Conservation (phyloP, 2,113 vertebrate genomes). For the Nymphicus hollandicus region DNA sequence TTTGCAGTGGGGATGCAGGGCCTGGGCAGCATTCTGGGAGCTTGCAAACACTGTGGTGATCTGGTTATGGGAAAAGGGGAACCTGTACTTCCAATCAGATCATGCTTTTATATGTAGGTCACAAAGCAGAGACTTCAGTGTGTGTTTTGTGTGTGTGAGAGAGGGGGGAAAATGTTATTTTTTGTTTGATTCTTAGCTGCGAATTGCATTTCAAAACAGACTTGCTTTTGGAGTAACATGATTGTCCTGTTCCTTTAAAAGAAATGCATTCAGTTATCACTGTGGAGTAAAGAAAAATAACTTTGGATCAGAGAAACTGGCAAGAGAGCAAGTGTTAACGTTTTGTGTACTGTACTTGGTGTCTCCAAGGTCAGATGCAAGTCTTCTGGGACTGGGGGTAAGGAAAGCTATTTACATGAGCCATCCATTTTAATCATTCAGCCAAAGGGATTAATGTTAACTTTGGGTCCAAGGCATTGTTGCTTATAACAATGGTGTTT, state of each 20-base stretch:
- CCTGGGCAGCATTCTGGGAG: not conserved
- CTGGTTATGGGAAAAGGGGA: not conserved
- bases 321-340: not conserved
- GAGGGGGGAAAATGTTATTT: not conserved
- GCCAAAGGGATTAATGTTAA: not conserved
- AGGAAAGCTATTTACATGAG: not conserved
- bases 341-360: not conserved
- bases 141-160: not conserved
- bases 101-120: not conserved
- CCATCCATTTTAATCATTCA: not conserved
- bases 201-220: not conserved
- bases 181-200: not conserved
- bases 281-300: constrained; percentile 9
- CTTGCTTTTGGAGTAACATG: not conserved
- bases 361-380: not conserved
- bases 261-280: not conserved
- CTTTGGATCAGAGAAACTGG: not conserved
- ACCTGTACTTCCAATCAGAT: not conserved
- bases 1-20: not conserved
- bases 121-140: not conserved
- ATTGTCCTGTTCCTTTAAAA: not conserved
- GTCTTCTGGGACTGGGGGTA: not conserved
- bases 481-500: not conserved
- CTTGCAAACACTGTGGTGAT: not conserved
- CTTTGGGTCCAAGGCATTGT: not conserved